Evolutionary conservation across 2,888 invertebrate genomes (phyloP), one percentile per base, ranked within the genome.

Genomic region (Julus scanicus): DNA sequence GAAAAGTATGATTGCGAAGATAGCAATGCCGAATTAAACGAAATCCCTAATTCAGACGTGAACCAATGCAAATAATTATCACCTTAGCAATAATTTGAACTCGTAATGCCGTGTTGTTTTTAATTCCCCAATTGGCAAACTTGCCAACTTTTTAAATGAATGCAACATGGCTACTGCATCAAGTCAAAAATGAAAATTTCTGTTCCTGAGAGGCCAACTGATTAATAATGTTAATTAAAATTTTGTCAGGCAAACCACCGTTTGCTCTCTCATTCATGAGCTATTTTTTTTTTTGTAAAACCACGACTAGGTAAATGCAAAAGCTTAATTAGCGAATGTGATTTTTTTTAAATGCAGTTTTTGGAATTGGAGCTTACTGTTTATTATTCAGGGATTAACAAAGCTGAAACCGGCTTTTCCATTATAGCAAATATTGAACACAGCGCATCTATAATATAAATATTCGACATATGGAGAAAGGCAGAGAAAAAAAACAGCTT

Each of bases 301-400:
- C 85, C 29, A 44, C 15, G 20, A 85, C 40, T 8, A 20, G 49
- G 49, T 49, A 44, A 44, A 40, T 2, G 13, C 20, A 44, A 85
- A 48, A 85, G 20, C 44, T 85, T 85, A 85, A 85, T 85, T 80
- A 80, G 29, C 6, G 11, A 37, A 37, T 11, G 29, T 80, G 80
- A 29, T 9, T 80, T 80, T 29, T 37, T 80, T 20, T 80, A 80
- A 29, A 80, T 80, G 11, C 80, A 37, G 20, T 37, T 80, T 80
- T 37, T 37, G 80, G 37, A 80, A 37, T 5, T 2, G 80, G 37
- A 6, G 37, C 20, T 13, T 13, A 37, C 15, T 80, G 80, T 37
- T 80, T 20, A 37, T 80, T 2, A 37, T 2, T 37, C 1, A n/a
- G 37, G 20, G 37, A 80, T 80, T 80, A 80, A 3, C 80, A 80